These are phyloP conservation scores for Gorsachius magnificus DNA, from an alignment of 2,797 vertebrate species.

Conservation along the genomic window DNA sequence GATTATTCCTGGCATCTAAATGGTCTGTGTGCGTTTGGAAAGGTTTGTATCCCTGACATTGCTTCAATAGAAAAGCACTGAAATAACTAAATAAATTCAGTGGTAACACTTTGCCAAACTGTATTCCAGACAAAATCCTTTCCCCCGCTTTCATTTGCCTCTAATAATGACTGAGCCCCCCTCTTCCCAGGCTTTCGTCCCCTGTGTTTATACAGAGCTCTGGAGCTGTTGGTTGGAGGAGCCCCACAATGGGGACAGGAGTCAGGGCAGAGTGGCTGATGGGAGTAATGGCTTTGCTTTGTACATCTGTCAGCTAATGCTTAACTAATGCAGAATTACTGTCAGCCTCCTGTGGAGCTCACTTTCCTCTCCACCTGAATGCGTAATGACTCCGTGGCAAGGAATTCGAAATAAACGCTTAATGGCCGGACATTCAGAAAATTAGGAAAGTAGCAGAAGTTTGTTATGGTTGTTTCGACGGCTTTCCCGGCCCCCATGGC, in stretches of 20 bases:
- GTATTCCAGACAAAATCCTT: conserved; percentile 2
- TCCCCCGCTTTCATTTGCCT: background rate
- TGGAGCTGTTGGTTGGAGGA: conserved; percentile 38
- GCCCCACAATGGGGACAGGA: conserved; percentile 31
- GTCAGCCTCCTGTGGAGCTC: conserved; percentile 58
- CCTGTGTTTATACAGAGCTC: background rate
- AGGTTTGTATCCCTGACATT: background rate
- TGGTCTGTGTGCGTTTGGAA: background rate
- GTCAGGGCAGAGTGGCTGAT: conserved; percentile 29
- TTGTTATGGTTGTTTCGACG: background rate
- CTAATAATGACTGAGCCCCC: background rate
- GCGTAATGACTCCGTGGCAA: conserved; percentile 51
- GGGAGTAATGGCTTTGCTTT: conserved; percentile 67
- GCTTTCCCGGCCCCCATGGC: background rate
- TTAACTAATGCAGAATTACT: conserved; percentile 71
- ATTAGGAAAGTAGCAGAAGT: background rate
- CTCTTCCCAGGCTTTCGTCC: background rate
- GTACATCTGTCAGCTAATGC: conserved; percentile 68
- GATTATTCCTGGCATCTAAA: background rate
- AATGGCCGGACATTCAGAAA: conserved; percentile 20
- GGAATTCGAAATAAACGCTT: conserved; percentile 41
- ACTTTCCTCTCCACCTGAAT: conserved; percentile 67
- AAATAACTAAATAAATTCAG: conserved; percentile 3
- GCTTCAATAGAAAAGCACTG: background rate
- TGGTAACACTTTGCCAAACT: background rate